A percentile compares a stretch with the other conserved stretches of the same genome.
Evolutionary conservation across 2,888 invertebrate species (phyloP).

Genomic region (Neria commutata): DNA sequence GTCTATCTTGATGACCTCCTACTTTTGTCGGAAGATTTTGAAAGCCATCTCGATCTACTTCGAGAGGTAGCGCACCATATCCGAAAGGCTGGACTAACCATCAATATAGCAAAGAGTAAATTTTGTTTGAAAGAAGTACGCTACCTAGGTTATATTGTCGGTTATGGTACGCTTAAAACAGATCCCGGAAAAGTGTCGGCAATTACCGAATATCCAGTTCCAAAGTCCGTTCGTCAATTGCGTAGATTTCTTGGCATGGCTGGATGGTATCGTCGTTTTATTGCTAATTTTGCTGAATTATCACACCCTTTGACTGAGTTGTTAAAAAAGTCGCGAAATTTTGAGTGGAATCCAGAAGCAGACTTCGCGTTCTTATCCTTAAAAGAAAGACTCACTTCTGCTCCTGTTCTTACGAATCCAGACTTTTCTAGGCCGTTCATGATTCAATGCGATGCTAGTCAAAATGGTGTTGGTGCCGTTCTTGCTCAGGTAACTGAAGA

Average conservation of each 20-base stretch:
- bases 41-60: neutral
- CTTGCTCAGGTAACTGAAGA: constrained; percentile 13
- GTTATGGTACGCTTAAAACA: constrained; percentile 12
- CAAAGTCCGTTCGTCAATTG: constrained; percentile 1
- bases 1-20: constrained; percentile 21
- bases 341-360: neutral
- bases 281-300: constrained; percentile 9
- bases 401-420: constrained; percentile 18
- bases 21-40: constrained; percentile 8
- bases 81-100: constrained; percentile 15
- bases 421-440: constrained; percentile 22
- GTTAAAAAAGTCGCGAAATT: constrained; percentile 4
- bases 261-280: constrained; percentile 23
- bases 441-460: constrained; percentile 28
- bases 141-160: constrained; percentile 23
- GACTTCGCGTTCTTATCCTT: constrained; percentile 1
- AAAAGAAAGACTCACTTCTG: neutral
- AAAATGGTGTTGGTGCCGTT: constrained; percentile 17
- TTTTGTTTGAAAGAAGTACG: constrained; percentile 18
- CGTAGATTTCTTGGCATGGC: constrained; percentile 22
- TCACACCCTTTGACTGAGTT: constrained; percentile 20
- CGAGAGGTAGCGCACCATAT: constrained; percentile 8
- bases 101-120: constrained; percentile 21
- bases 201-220: constrained; percentile 16
- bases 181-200: constrained; percentile 21